phyloP scores from a whole-genome alignment of 2,113 vertebrate species.

The Rhinichthys klamathensis region DNA sequence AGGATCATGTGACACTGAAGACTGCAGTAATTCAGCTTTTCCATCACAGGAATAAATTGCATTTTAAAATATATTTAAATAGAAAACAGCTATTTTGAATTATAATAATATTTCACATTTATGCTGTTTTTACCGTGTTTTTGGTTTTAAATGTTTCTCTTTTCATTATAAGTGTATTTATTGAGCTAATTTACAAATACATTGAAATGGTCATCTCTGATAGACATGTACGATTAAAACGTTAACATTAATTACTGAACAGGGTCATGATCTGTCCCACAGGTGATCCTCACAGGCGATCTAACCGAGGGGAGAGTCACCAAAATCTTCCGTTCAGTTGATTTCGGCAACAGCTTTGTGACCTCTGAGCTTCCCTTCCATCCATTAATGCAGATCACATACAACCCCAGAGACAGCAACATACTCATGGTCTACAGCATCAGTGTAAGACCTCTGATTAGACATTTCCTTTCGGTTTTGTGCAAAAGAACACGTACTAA shows the following conservation, averaged over 20 bases:
- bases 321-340: constrained; percentile 83
- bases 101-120: not conserved
- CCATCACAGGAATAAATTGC: not conserved
- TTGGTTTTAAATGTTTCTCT: not conserved
- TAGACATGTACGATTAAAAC: too few species aligned
- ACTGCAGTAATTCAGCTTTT: not conserved
- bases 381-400: constrained; percentile 82
- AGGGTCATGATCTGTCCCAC: not conserved
- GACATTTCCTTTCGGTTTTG: not conserved
- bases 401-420: constrained; percentile 78
- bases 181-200: not conserved
- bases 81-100: not conserved
- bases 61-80: not conserved
- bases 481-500: not conserved
- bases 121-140: not conserved
- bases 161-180: not conserved
- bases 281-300: constrained; percentile 91
- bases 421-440: constrained; percentile 81
- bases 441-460: constrained; percentile 70
- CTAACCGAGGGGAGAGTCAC: constrained; percentile 78
- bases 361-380: constrained; percentile 83
- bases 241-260: too few species aligned
- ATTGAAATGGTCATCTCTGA: too few species aligned
- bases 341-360: constrained; percentile 84
- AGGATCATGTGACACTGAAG: not conserved